Evolutionary conservation across 2,888 invertebrate species (phyloP).

Genomic region (Cheilosia vulpina): DNA sequence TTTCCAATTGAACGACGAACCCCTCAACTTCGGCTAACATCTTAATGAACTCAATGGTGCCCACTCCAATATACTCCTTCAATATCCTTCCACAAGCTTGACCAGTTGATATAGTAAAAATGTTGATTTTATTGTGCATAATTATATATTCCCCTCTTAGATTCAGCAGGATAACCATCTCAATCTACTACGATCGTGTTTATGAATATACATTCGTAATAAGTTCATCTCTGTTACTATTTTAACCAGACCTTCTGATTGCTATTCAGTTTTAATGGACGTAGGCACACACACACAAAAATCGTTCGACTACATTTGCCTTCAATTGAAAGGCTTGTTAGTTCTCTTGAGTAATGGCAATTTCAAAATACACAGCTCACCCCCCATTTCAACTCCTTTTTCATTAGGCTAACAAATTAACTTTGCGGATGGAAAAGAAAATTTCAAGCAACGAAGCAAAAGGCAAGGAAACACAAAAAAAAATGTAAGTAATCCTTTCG

Average conservation of each 20-base stretch:
- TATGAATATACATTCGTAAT: conserved; percentile 57
- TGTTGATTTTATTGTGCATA: conserved; percentile 22
- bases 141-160: conserved; percentile 13
- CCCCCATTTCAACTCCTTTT: not conserved
- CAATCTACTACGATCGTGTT: conserved; percentile 1
- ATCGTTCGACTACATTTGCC: conserved; percentile 6
- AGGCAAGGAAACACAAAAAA: conserved; percentile 16
- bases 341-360: conserved; percentile 47
- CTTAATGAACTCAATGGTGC: too few species aligned
- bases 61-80: too few species aligned
- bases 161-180: not conserved
- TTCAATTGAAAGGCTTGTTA: conserved; percentile 24
- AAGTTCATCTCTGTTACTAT: conserved; percentile 42
- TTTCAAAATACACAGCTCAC: conserved; percentile 32
- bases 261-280: conserved; percentile 27
- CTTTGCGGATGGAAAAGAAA: conserved; percentile 25
- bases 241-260: conserved; percentile 13
- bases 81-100: not conserved
- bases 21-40: too few species aligned
- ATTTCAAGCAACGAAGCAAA: not conserved
- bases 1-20: too few species aligned
- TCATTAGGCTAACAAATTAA: conserved; percentile 53
- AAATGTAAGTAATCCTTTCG: conserved; percentile 67
- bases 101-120: conserved; percentile 1
- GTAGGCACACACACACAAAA: not conserved